These are phyloP conservation scores for Peromyscus melanophrys DNA, from an alignment of 2,797 vertebrate species.

Conservation along the genomic window DNA sequence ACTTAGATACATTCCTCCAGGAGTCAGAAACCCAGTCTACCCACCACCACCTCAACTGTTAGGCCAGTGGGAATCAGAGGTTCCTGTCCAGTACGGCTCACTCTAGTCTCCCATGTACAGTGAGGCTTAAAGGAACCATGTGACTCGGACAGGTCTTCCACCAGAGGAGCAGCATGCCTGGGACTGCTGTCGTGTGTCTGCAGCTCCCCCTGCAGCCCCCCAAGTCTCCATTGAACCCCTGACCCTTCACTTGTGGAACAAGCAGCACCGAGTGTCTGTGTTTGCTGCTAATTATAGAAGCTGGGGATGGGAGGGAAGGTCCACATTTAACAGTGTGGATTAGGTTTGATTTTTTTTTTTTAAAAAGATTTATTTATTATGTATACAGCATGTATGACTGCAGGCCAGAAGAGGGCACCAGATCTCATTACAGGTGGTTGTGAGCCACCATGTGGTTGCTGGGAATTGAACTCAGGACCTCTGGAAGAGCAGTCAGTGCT, in stretches of 20 bases:
- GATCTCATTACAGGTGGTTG: too few species aligned
- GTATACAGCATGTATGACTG: too few species aligned
- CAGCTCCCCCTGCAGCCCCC: not conserved
- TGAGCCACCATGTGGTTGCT: too few species aligned
- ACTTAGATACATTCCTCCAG: not conserved
- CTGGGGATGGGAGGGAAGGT: not conserved
- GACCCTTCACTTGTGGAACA: not conserved
- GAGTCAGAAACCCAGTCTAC: not conserved
- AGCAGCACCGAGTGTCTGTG: not conserved
- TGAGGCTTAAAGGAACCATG: not conserved
- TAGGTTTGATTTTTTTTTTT: not conserved
- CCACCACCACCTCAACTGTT: not conserved
- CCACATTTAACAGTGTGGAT: not conserved
- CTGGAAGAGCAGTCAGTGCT: too few species aligned
- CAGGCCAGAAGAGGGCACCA: too few species aligned
- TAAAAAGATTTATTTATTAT: not conserved
- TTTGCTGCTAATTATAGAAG: not conserved
- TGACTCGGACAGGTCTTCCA: not conserved
- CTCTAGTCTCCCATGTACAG: not conserved
- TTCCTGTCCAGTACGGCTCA: not conserved
- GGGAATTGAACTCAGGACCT: too few species aligned
- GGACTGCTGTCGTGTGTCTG: not conserved
- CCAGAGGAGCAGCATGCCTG: not conserved
- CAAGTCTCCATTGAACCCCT: not conserved
- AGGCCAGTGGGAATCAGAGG: not conserved